These are phyloP conservation scores for Brachionus calyciflorus DNA, from an alignment of 1,140 invertebrate genomes.

Conservation along the genomic window DNA sequence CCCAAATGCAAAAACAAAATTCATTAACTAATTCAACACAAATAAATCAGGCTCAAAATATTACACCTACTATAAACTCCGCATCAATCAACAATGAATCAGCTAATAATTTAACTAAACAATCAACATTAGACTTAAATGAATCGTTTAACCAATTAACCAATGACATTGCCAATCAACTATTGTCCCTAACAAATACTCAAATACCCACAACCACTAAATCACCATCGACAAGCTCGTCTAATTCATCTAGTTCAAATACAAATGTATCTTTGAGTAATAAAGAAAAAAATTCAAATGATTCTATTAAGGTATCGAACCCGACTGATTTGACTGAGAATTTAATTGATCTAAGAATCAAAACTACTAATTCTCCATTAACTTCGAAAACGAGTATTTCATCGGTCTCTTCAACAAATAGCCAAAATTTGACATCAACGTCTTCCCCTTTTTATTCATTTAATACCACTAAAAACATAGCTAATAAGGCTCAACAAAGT, in stretches of 20 bases:
- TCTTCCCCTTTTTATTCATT: constrained; percentile 45
- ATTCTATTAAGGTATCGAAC: neutral
- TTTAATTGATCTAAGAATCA: constrained; percentile 13
- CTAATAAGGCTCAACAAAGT: constrained; percentile 39
- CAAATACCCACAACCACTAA: neutral
- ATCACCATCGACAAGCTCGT: neutral
- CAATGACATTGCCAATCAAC: constrained; percentile 37
- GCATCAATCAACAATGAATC: neutral
- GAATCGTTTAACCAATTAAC: constrained; percentile 34
- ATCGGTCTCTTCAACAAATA: constrained; percentile 3
- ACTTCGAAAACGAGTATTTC: neutral
- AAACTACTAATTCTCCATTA: neutral
- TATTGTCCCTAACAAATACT: neutral
- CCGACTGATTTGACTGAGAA: neutral
- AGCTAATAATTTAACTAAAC: constrained; percentile 11
- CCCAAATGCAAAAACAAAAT: constrained; percentile 27
- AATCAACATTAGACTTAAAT: constrained; percentile 9
- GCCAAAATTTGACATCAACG: neutral
- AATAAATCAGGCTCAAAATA: neutral
- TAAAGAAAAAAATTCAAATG: constrained; percentile 5
- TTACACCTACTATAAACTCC: constrained; percentile 6
- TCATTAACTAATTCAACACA: constrained; percentile 12
- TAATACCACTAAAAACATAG: constrained; percentile 16
- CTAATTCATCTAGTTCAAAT: neutral
- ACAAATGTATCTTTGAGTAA: neutral